Base-by-base conservation (phyloP, 2,797 vertebrate species). In the Phrynocephalus forsythii region DNA sequence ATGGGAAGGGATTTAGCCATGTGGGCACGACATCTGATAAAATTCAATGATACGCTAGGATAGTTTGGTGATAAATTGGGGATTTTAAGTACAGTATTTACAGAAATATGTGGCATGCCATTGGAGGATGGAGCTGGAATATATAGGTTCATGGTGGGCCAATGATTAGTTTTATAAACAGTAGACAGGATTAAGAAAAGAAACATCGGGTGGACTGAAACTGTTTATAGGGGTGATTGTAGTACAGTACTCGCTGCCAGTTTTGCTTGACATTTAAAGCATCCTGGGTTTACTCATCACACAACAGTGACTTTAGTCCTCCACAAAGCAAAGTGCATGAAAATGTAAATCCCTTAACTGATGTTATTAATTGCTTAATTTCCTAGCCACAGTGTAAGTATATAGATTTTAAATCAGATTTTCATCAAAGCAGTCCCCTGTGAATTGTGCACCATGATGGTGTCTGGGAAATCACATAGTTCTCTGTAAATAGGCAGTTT, bases 11-110 rank as follows among this genome's bases (percentile, higher is more conserved):
- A 88, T 11, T 73, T 0, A 75, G 66, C 79, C 18, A 85, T 38
- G 38, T 85, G 76, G 69, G 89, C 79, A 83, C 87, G 87, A 50
- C 7, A 76, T 89, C 78, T 91, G 82, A 94, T 87, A 90, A 91
- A 84, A 93, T 82, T 82, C 85, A 91, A 56, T 91, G 71, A 91
- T 83, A 87, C 0, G 3, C 63, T 84, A 87, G n/a, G 44, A 79
- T 88, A 87, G 87, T 33, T 83, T 75, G 86, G 79, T 69, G 83
- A 1, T 0, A 0, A 77, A 87, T 33, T 30, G 82, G 87, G 71
- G 66, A 92, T 50, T 89, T 84, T 33, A 73, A 89, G 63, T 78
- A 79, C 86, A 89, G 63, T 78, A 79, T 86, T 94, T 89, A 86
- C 16, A 80, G 79, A 85, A 91, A 88, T 89, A 90, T 67, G 30